A percentile compares a stretch with the other conserved stretches of the same genome.
These are phyloP conservation scores for Xenopus borealis DNA, from an alignment of 2,113 vertebrate species.

Conservation along the genomic window DNA sequence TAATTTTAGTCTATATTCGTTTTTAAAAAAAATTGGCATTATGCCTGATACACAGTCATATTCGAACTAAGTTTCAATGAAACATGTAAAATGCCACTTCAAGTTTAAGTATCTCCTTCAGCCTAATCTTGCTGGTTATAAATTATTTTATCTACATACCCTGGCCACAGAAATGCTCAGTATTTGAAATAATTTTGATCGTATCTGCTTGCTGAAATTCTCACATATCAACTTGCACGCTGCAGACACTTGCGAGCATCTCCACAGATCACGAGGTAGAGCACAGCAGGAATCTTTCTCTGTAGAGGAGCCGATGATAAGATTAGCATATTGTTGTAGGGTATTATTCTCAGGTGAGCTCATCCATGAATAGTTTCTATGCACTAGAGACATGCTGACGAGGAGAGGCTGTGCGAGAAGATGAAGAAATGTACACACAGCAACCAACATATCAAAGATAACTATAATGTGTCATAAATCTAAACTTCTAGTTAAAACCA, in stretches of 20 bases:
- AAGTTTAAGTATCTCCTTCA: not conserved
- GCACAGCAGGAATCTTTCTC: not conserved
- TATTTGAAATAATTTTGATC: not conserved
- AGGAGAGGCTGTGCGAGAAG: not conserved
- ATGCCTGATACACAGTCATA: not conserved
- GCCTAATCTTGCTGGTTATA: not conserved
- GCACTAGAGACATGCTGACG: not conserved
- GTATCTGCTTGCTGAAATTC: not conserved
- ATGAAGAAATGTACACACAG: not conserved
- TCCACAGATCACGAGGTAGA: not conserved
- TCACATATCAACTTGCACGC: not conserved
- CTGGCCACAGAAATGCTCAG: not conserved
- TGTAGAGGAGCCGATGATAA: not conserved
- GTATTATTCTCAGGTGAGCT: conserved; percentile 3
- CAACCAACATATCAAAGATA: not conserved
- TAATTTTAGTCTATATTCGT: too few species aligned
- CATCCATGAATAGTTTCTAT: conserved; percentile 3
- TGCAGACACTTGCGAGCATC: not conserved
- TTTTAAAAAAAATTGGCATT: not conserved
- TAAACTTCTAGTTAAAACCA: not conserved
- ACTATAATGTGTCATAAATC: conserved; percentile 5
- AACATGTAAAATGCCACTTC: not conserved
- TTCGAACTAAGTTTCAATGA: not conserved
- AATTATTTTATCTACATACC: not conserved
- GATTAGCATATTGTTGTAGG: conserved; percentile 5